Evolutionary conservation across 2,797 vertebrate species (phyloP).

Genomic region (Poeciliopsis paucimaculata): DNA sequence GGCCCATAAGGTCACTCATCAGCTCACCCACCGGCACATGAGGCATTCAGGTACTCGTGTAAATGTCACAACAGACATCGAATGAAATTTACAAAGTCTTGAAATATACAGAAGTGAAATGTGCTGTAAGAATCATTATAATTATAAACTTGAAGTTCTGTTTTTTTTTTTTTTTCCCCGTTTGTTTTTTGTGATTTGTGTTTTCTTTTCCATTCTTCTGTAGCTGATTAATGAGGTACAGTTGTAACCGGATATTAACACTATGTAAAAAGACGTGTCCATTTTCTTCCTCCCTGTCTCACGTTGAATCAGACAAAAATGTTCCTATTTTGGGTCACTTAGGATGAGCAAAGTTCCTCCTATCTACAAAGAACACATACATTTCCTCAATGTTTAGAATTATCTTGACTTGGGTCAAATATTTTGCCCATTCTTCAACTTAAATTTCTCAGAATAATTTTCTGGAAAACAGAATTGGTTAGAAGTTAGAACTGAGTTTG

Average conservation of each 20-base stretch:
- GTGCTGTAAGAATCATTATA: constrained; percentile 75
- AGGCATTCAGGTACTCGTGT: constrained; percentile 60
- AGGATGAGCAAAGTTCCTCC: background rate
- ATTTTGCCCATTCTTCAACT: background rate
- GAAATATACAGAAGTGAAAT: constrained; percentile 61
- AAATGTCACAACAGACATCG: constrained; percentile 60
- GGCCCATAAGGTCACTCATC: constrained; percentile 19
- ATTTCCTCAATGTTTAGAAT: background rate
- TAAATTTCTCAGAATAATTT: background rate
- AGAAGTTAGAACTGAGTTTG: background rate
- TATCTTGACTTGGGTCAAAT: background rate
- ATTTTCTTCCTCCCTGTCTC: background rate
- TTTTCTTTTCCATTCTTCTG: constrained; percentile 46
- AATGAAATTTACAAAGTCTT: constrained; percentile 58
- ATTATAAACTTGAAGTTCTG: constrained; percentile 78
- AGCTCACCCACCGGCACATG: constrained; percentile 44
- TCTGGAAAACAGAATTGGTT: background rate
- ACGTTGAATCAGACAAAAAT: background rate
- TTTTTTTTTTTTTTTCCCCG: constrained; percentile 28
- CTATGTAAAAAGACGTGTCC: background rate
- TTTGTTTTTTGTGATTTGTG: constrained; percentile 23
- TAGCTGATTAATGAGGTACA: constrained; percentile 36
- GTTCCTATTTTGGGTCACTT: background rate
- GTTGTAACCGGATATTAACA: constrained; percentile 2
- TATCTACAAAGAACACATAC: background rate